phyloP scores from a whole-genome alignment of 2,797 vertebrate species.

The Muscicapa comitata region DNA sequence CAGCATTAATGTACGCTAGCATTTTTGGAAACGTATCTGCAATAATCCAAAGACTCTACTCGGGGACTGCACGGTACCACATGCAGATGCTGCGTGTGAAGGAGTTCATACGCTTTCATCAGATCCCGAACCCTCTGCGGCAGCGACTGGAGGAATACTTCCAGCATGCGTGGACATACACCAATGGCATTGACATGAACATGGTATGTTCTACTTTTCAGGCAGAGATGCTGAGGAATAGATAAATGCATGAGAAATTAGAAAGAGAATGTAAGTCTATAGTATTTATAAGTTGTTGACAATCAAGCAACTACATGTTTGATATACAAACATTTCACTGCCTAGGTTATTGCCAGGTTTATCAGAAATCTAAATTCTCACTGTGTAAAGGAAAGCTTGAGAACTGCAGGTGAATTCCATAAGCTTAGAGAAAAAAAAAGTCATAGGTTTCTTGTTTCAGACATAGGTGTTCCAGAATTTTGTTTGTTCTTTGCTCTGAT shows the following conservation, averaged over 20 bases:
- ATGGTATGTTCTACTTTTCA: conserved; percentile 84
- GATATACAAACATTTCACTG: background rate
- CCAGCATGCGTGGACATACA: conserved; percentile 98
- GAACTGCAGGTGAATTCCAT: background rate
- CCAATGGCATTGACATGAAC: conserved; percentile 99
- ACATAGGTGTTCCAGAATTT: background rate
- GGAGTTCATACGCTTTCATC: conserved; percentile 98
- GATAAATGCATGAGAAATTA: background rate
- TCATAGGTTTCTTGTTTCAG: background rate
- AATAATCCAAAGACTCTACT: conserved; percentile 98
- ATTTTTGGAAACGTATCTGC: conserved; percentile 99
- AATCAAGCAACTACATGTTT: background rate
- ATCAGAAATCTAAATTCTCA: background rate
- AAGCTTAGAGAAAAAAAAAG: background rate
- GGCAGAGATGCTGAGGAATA: background rate
- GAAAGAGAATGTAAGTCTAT: background rate
- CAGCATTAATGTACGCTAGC: conserved; percentile 98
- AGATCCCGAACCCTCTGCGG: conserved; percentile 95
- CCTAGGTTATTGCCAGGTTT: background rate
- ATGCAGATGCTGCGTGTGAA: conserved; percentile 98
- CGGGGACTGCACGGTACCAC: conserved; percentile 95
- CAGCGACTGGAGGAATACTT: conserved; percentile 98
- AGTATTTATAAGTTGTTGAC: background rate
- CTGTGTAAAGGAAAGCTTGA: background rate
- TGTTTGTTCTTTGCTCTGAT: background rate